Conservation (phyloP, 2,888 invertebrate species). For the Byasa hedistus region DNA sequence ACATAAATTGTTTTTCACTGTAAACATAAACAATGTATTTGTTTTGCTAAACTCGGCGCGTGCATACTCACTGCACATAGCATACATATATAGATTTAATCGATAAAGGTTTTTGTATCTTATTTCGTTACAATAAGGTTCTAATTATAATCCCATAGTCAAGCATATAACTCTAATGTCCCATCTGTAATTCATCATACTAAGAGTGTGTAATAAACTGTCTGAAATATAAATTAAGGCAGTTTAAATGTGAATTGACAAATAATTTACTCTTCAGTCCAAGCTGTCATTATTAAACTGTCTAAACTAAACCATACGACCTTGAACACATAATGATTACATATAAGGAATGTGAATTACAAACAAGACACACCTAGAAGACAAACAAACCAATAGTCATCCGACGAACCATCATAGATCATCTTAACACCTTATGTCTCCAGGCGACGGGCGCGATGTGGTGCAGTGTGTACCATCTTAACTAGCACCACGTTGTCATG, state of each 20-base stretch:
- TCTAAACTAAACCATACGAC: background rate
- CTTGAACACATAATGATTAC: slow-evolving; percentile 3
- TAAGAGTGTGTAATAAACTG: background rate
- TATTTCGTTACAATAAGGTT: no score
- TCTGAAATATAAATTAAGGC: background rate
- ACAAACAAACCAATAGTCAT: background rate
- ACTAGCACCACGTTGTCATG: no score
- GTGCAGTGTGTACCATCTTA: no score
- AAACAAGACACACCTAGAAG: slow-evolving; percentile 1
- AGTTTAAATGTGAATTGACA: background rate
- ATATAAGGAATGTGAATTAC: background rate
- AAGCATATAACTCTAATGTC: background rate
- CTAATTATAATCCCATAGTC: background rate
- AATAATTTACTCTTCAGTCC: background rate
- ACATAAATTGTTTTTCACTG: background rate
- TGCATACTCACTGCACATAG: background rate
- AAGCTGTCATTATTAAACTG: no score
- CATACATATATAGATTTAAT: no score
- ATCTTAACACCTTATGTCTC: no score
- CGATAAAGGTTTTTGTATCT: background rate
- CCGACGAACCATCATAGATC: no score
- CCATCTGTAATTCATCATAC: background rate
- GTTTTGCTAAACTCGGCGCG: background rate
- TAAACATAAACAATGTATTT: background rate
- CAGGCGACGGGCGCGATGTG: no score